These are phyloP conservation scores for Mormyrus iriodes DNA, from an alignment of 2,113 vertebrate species.

Conservation along the genomic window DNA sequence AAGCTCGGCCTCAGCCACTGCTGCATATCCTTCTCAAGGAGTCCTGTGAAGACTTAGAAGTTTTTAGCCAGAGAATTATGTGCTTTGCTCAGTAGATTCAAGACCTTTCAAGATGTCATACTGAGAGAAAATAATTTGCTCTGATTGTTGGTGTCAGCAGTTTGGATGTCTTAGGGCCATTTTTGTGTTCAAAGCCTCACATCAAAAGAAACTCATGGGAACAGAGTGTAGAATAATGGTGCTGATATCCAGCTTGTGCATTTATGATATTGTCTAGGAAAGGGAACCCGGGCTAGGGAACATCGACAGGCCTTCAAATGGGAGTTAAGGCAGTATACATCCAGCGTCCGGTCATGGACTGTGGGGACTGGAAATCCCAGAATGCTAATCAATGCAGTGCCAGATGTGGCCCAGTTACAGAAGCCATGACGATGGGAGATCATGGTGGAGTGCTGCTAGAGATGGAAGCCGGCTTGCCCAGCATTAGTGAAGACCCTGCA, in stretches of 20 bases:
- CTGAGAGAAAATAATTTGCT: neutral
- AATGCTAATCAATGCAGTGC: neutral
- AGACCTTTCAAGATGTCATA: neutral
- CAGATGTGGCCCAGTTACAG: no score
- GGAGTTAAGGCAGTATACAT: neutral
- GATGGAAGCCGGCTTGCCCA: neutral
- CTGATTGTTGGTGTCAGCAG: slow-evolving; percentile 2
- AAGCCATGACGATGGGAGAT: neutral
- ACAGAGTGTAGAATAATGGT: neutral
- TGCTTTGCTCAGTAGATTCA: neutral
- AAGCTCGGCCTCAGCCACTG: neutral
- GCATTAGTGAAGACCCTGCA: no score
- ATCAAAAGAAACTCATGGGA: neutral
- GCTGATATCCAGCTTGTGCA: neutral
- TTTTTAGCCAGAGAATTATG: neutral
- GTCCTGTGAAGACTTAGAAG: neutral
- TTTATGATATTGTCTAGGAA: neutral
- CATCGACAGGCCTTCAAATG: neutral
- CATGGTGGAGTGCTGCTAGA: neutral
- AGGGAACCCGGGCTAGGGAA: neutral
- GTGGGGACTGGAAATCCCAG: neutral
- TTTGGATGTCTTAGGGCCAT: neutral
- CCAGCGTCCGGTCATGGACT: neutral
- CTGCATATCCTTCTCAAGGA: neutral
- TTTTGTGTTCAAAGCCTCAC: neutral